Evolutionary conservation across 2,797 vertebrate species (phyloP).

Genomic region (Rhincodon typus): DNA sequence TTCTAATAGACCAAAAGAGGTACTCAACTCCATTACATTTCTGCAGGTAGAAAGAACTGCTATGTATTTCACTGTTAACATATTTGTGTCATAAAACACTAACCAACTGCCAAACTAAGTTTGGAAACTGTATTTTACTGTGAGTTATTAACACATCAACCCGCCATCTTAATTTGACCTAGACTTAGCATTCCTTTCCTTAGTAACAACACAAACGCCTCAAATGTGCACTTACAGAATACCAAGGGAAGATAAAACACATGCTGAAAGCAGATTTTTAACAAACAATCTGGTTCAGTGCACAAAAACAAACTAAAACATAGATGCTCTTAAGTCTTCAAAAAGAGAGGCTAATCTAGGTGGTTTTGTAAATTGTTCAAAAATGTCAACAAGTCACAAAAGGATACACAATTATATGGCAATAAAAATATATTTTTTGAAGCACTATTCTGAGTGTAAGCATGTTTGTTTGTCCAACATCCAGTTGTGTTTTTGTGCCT

Average conservation of each 20-base stretch:
- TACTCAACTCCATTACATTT: background rate
- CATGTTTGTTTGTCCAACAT: background rate
- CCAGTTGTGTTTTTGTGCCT: background rate
- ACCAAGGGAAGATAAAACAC: background rate
- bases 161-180: background rate
- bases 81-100: background rate
- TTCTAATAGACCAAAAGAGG: background rate
- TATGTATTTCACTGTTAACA: background rate
- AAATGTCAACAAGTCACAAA: background rate
- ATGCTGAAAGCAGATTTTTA: background rate
- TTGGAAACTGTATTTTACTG: too few species aligned
- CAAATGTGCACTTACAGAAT: background rate
- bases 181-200: background rate
- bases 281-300: background rate
- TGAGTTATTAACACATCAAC: background rate
- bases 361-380: conserved; percentile 3
- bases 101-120: background rate
- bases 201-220: background rate
- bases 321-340: background rate
- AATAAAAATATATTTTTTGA: background rate
- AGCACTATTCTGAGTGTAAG: background rate
- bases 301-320: background rate
- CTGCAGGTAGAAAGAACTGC: background rate
- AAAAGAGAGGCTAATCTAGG: background rate
- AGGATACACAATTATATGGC: background rate